Conservation (phyloP, 2,113 vertebrate genomes). For the Zootoca vivipara region DNA sequence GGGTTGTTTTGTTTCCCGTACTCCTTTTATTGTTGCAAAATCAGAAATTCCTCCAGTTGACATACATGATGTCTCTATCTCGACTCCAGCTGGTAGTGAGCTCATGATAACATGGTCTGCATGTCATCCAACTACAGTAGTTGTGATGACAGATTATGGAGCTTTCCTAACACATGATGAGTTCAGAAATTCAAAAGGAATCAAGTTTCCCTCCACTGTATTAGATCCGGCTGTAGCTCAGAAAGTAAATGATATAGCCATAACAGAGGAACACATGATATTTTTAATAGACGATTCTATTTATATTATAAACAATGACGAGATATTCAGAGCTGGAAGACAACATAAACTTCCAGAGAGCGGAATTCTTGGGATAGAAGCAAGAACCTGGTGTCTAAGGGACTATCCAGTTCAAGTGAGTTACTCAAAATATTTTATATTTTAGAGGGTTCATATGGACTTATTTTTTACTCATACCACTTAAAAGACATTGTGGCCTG, state of each 20-base stretch:
- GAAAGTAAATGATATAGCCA: neutral
- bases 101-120: neutral
- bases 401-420: slow-evolving; percentile 41
- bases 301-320: neutral
- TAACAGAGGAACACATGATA: neutral
- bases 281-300: slow-evolving; percentile 44
- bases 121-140: slow-evolving; percentile 6
- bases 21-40: neutral
- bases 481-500: neutral
- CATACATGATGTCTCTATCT: neutral
- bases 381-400: slow-evolving; percentile 56
- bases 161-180: slow-evolving; percentile 49
- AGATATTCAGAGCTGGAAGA: slow-evolving; percentile 2
- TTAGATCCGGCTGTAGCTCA: slow-evolving; percentile 40
- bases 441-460: slow-evolving; percentile 23
- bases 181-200: slow-evolving; percentile 41
- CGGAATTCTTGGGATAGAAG: slow-evolving; percentile 41
- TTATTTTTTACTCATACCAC: neutral
- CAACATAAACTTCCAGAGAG: slow-evolving; percentile 33
- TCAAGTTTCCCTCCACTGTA: slow-evolving; percentile 34
- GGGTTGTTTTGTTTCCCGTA: slow-evolving; percentile 49
- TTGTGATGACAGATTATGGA: slow-evolving; percentile 39
- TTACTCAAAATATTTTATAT: slow-evolving; percentile 42
- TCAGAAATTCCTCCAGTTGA: neutral
- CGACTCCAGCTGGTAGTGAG: neutral